Percentiles rank a stretch among this genome's conserved stretches.
phyloP scores from a whole-genome alignment of 2,888 invertebrate genomes.

The Ectemnius continuus region DNA sequence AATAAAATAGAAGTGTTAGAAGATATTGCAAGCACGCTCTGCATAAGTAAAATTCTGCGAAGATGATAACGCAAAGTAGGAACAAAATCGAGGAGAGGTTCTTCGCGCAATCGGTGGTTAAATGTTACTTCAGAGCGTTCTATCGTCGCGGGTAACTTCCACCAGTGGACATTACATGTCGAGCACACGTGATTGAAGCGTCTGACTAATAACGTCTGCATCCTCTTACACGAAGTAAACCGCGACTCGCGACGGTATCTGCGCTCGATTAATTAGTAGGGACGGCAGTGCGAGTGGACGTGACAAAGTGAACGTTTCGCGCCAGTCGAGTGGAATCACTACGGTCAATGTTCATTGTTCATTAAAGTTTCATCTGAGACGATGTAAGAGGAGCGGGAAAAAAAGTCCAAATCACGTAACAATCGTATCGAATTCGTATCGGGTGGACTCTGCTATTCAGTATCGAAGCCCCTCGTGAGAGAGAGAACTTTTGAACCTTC shows the following conservation, averaged over 20 bases:
- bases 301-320: constrained; percentile 26
- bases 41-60: neutral
- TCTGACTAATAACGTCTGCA: too few relatives aligned
- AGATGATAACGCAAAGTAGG: neutral
- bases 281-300: constrained; percentile 12
- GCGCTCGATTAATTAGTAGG: constrained; percentile 21
- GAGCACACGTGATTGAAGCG: too few relatives aligned
- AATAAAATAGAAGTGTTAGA: neutral
- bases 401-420: neutral
- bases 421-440: too few relatives aligned
- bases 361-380: constrained; percentile 7
- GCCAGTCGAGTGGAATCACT: constrained; percentile 56
- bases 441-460: too few relatives aligned
- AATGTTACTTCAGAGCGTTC: neutral
- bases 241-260: constrained; percentile 6
- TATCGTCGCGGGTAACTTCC: too few relatives aligned
- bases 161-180: too few relatives aligned
- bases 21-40: neutral
- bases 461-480: too few relatives aligned
- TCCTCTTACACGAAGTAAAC: too few relatives aligned
- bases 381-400: neutral
- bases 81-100: neutral
- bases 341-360: constrained; percentile 63
- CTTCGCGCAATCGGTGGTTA: neutral
- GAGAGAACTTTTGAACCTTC: too few relatives aligned